A percentile compares a stretch with the other conserved stretches of the same genome.
Conservation (phyloP, 2,113 vertebrate genomes). For the Tyto alba region DNA sequence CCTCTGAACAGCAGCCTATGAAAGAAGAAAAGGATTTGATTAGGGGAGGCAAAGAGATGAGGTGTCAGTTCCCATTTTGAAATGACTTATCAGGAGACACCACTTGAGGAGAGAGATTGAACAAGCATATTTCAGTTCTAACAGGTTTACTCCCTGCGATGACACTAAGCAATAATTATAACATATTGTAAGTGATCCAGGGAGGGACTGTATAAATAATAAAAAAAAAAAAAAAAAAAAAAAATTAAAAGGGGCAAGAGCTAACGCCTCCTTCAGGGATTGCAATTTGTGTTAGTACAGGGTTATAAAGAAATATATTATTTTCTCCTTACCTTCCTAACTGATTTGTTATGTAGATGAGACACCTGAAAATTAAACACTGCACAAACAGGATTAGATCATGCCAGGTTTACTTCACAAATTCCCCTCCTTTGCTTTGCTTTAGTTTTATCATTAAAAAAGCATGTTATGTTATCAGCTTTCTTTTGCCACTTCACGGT, state of each 20-base stretch:
- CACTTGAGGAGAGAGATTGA: neutral
- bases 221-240: neutral
- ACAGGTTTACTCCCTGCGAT: neutral
- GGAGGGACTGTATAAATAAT: neutral
- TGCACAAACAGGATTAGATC: neutral
- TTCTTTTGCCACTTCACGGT: neutral
- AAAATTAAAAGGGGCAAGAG: neutral
- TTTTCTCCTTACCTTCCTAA: neutral
- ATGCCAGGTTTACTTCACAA: neutral
- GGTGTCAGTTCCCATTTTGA: conserved; percentile 18
- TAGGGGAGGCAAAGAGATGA: conserved; percentile 21
- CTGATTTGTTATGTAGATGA: neutral
- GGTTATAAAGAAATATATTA: neutral
- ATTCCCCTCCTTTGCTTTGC: neutral
- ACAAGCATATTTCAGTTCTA: neutral
- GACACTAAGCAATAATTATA: conserved; percentile 4
- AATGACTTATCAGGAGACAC: conserved; percentile 6
- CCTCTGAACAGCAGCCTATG: neutral
- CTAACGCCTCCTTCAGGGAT: neutral
- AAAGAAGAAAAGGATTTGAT: conserved; percentile 28
- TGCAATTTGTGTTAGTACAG: neutral
- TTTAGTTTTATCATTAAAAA: neutral
- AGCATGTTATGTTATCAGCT: neutral
- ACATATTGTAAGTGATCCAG: neutral
- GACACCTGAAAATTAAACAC: neutral